Evolutionary conservation across 1,140 invertebrate genomes (phyloP), one percentile per base, ranked within the genome.

Genomic region (Bombus pyrosoma): DNA sequence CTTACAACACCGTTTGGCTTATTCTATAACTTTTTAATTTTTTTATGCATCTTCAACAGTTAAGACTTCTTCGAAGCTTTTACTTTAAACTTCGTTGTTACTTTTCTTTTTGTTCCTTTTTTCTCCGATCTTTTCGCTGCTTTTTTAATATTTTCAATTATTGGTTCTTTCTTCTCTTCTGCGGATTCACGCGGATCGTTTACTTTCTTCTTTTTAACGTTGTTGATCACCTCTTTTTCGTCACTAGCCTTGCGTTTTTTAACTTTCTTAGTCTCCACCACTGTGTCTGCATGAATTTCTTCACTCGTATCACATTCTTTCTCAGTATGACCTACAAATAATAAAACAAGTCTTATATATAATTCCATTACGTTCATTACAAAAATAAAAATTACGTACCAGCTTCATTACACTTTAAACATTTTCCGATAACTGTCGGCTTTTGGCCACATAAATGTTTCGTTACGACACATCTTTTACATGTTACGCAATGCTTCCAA

Each of bases 401-500:
- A 80, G 71, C 72, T 87, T 88, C 62, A 39, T 90, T 87, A 25
- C 92, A 94, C n/a, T 92, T 93, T 41, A 93, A 93, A 53, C 93
- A 95, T 37, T 69, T 87, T 25, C 92, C 93, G 59, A 76, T 77
- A 80, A 94, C 78, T 75, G 90, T 93, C 34, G 94, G 93, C 83
- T 95, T 90, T n/a, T 94, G 76, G 3, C 95, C 95, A 92, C 97
- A 98, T 22, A 93, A 93, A 93, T 97, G 97, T 81, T 96, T 95
- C 47, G 95, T 91, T 83, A 96, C 95, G 72, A 95, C 94, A 93
- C 98, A 98, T 81, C 96, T 95, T 1, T 96, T 93, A 92, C 98
- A 98, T 18, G 91, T 94, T 2, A 94, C 87, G 89, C 98, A 98
- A 94, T 98, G 98, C n/a, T 95, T 95, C 96, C 97, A 98, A 34